Base-by-base conservation (phyloP, 2,113 vertebrate species). In the Mystacornis crossleyi region DNA sequence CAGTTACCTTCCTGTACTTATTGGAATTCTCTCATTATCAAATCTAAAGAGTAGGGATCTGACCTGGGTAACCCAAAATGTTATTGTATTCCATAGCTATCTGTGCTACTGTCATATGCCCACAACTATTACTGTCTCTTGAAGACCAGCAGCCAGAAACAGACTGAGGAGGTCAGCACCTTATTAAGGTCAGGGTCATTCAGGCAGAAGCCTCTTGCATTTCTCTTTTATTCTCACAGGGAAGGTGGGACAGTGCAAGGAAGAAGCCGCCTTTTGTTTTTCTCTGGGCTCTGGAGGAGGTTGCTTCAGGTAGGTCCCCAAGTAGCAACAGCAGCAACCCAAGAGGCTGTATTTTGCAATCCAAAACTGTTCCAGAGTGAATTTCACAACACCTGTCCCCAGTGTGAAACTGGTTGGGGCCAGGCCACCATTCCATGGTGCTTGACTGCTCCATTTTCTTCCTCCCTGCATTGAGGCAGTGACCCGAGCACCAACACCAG, bases 381-480 rank as follows among this genome's bases (percentile, higher is more conserved):
- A 85, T 57, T 48, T 66, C 24, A 34, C 29, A 64, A 0, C 50
- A n/a, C 15, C 24, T 57, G 12, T 40, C 15, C 43, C 24, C 50
- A n/a, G 19, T 4, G 15, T 4, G 24, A 12, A 34, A 43, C 34
- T 31, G 19, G 24, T 19, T 8, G 8, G 42, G 34, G 29, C 34
- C 8, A n/a, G 16, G 15, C 31, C 42, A 50, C 24, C 24, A 17
- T 31, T 57, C 51, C 50, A 12, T 1, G 0, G 60, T 29, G 23
- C 50, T 57, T 20, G 42, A 29, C 31, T 17, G 43, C 31, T 42
- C 0, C 1, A 4, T 34, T 86, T 34, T 57, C 34, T 20, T 57
- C 16, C 25, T 85, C 13, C 70, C 15, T 0, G 0, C 19, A 8
- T 0, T 12, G 50, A 47, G 24, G 24, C 60, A 24, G 50, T 3